A percentile compares a stretch with the other conserved stretches of the same genome.
Conservation (phyloP, 2,797 vertebrate genomes). For the Okamejei kenojei region DNA sequence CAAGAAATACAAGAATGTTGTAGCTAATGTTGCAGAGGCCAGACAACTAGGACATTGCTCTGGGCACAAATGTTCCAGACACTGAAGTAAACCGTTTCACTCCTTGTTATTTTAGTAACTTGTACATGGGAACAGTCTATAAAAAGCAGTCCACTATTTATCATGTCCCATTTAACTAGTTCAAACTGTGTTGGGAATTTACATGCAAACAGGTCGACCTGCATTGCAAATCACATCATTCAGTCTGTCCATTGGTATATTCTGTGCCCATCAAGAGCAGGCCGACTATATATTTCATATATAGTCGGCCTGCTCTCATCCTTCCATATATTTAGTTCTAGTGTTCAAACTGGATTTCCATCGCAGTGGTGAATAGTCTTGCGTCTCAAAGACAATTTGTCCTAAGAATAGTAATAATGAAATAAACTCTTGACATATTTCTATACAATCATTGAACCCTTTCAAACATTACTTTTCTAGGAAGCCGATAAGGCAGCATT, state of each 20-base stretch:
- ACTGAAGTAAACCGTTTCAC: neutral
- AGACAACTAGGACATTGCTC: neutral
- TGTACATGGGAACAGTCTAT: neutral
- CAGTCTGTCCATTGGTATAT: neutral
- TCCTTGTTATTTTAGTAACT: slow-evolving; percentile 21
- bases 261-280: neutral
- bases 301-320: too few relatives aligned
- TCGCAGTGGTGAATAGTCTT: neutral
- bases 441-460: slow-evolving; percentile 3
- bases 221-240: slow-evolving; percentile 24
- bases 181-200: slow-evolving; percentile 26
- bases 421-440: neutral
- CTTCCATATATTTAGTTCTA: slow-evolving; percentile 31
- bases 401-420: neutral
- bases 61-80: neutral
- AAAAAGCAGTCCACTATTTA: neutral
- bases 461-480: slow-evolving; percentile 25
- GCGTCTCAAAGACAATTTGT: neutral
- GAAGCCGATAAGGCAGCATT: neutral
- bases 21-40: neutral
- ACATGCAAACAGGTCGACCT: neutral
- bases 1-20: neutral
- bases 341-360: too few relatives aligned
- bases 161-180: neutral
- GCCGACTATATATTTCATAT: too few relatives aligned